These are phyloP conservation scores for Magallana gigas DNA, from an alignment of 1,140 invertebrate genomes.

Conservation along the genomic window DNA sequence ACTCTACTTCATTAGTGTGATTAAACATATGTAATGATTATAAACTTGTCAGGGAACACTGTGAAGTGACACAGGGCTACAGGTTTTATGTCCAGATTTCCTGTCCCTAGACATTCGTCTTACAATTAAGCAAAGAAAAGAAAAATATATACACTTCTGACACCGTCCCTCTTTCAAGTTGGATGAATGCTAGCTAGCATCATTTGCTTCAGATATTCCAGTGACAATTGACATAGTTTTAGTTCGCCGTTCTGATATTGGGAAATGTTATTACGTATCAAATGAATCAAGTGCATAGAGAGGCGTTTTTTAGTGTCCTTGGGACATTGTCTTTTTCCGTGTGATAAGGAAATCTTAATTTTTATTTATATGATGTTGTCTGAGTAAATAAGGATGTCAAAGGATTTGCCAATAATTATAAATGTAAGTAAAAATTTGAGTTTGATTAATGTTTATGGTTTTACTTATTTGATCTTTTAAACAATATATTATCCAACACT, in stretches of 20 bases:
- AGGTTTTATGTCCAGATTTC: constrained; percentile 26
- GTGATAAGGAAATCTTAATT: neutral
- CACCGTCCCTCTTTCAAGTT: neutral
- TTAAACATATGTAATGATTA: constrained; percentile 26
- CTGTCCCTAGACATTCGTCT: neutral
- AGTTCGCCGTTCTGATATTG: neutral
- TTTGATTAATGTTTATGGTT: no score
- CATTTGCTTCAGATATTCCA: neutral
- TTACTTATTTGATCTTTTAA: no score
- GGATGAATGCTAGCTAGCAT: neutral
- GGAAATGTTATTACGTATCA: neutral
- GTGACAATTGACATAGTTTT: constrained; percentile 20
- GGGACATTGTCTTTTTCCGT: neutral
- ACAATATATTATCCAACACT: no score
- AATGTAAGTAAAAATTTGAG: neutral
- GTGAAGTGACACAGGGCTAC: neutral
- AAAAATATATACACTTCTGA: constrained; percentile 8
- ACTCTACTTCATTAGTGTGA: neutral
- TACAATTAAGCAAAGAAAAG: neutral
- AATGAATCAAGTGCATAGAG: neutral
- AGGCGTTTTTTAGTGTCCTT: neutral
- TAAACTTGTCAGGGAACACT: neutral
- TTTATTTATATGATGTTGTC: neutral
- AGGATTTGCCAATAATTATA: constrained; percentile 12
- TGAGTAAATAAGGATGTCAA: neutral